These are phyloP conservation scores for Cariama cristata DNA, from an alignment of 2,113 vertebrate genomes.

Conservation along the genomic window DNA sequence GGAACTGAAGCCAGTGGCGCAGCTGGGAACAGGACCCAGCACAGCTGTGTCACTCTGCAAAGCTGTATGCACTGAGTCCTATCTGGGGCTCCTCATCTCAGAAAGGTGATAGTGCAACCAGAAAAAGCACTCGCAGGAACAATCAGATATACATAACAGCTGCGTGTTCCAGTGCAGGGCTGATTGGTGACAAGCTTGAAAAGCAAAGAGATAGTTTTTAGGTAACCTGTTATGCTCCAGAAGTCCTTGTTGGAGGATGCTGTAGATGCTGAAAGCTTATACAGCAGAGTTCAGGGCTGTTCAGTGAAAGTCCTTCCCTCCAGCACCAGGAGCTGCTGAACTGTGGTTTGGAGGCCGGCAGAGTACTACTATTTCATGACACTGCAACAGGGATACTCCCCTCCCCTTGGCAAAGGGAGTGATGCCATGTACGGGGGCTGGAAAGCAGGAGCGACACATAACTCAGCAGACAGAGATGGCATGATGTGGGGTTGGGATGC, in stretches of 20 bases:
- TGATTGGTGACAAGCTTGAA: not conserved
- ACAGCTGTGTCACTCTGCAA: not conserved
- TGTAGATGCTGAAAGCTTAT: not conserved
- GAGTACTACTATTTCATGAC: not conserved
- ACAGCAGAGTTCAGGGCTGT: not conserved
- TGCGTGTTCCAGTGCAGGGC: not conserved
- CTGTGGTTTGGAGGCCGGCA: not conserved
- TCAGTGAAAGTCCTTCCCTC: not conserved
- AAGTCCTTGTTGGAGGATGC: not conserved
- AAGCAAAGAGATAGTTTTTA: not conserved
- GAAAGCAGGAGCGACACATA: not conserved
- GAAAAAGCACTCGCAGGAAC: not conserved
- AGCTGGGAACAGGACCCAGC: not conserved
- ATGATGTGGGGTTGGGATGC: rapidly evolving
- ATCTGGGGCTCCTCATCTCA: not conserved
- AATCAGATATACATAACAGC: not conserved
- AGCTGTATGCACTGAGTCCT: not conserved
- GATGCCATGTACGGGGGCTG: not conserved
- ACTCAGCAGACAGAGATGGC: not conserved
- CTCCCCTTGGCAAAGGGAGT: not conserved
- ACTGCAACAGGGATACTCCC: not conserved
- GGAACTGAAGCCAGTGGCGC: not conserved
- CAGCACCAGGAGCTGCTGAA: not conserved
- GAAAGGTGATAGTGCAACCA: not conserved
- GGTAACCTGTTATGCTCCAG: not conserved